These are phyloP conservation scores for Gymnogyps californianus DNA, from an alignment of 2,113 vertebrate genomes.

Conservation along the genomic window DNA sequence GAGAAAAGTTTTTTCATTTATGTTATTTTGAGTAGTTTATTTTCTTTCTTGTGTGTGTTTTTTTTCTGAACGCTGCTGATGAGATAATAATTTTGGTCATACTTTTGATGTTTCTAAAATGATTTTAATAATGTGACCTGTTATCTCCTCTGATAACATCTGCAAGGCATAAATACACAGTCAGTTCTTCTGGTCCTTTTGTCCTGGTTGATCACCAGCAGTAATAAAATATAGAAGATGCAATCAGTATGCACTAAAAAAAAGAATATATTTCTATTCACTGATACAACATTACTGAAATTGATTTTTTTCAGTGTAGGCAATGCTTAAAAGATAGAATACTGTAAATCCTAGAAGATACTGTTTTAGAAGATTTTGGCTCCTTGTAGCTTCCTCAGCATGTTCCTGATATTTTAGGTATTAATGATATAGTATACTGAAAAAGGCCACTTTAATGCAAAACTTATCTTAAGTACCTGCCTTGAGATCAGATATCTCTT, in stretches of 20 bases:
- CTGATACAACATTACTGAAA: background rate
- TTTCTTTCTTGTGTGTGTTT: background rate
- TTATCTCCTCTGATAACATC: background rate
- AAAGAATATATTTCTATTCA: background rate
- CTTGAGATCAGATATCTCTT: background rate
- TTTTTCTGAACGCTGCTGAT: background rate
- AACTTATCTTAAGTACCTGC: background rate
- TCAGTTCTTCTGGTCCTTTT: background rate
- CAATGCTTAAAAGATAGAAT: background rate
- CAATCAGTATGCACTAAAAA: background rate
- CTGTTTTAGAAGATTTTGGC: background rate
- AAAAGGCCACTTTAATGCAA: background rate
- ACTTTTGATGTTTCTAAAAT: background rate
- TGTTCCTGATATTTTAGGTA: background rate
- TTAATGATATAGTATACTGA: background rate
- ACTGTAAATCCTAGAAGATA: background rate
- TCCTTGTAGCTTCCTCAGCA: background rate
- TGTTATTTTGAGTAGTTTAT: background rate
- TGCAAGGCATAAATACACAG: background rate
- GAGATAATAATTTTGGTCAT: background rate
- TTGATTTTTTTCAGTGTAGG: background rate
- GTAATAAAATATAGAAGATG: background rate
- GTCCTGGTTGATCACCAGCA: background rate
- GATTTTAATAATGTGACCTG: background rate
- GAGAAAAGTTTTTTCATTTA: background rate